phyloP scores from a whole-genome alignment of 2,888 invertebrate genomes.

The Sinotaia quadrata region DNA sequence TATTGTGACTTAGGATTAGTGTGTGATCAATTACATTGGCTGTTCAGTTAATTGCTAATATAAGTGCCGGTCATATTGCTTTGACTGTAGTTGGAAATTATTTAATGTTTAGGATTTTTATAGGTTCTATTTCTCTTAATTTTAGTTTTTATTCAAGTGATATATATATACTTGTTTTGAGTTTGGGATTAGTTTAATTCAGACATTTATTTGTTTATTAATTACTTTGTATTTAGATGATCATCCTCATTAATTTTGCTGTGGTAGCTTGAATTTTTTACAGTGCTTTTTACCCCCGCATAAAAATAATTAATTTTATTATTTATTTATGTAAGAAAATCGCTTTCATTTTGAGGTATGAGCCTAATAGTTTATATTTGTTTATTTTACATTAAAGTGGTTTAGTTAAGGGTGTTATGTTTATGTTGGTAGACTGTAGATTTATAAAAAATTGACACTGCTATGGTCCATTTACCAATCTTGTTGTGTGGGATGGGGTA shows the following conservation, averaged over 20 bases:
- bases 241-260: constrained; percentile 30
- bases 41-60: constrained; percentile 83
- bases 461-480: no score
- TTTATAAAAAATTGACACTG: no score
- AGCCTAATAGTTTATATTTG: no score
- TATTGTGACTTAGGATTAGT: constrained; percentile 83
- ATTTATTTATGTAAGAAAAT: background rate
- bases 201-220: constrained; percentile 48
- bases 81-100: constrained; percentile 76
- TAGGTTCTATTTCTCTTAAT: background rate
- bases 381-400: no score
- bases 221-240: constrained; percentile 45
- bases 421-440: no score
- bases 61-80: constrained; percentile 82
- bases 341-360: constrained; percentile 18
- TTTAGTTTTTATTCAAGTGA: constrained; percentile 29
- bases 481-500: no score
- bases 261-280: background rate
- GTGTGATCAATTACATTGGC: constrained; percentile 82
- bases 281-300: no score
- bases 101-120: constrained; percentile 22
- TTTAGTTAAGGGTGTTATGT: no score
- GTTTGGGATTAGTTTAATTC: constrained; percentile 48
- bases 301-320: no score
- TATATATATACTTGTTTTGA: constrained; percentile 45